These are phyloP conservation scores for Amphipoea oculea DNA, from an alignment of 2,888 invertebrate genomes.

Conservation along the genomic window DNA sequence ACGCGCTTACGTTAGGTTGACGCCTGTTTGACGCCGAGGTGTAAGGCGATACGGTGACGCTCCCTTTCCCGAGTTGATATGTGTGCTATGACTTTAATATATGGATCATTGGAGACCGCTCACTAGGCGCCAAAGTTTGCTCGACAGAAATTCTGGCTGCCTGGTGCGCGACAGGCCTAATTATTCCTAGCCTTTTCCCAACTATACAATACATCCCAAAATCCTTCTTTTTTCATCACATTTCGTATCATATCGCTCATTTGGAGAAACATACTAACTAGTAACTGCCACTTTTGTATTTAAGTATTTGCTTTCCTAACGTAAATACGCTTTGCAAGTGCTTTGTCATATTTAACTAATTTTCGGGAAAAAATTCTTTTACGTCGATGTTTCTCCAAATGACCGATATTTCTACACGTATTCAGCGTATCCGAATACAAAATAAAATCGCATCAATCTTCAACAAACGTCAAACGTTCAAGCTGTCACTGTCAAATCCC, in stretches of 20 bases:
- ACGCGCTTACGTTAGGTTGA: too few species aligned
- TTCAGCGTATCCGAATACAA: constrained; percentile 34
- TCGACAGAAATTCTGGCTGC: background rate
- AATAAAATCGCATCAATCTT: constrained; percentile 41
- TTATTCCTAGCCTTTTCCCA: background rate
- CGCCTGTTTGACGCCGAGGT: too few species aligned
- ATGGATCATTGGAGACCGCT: background rate
- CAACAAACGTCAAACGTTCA: constrained; percentile 27
- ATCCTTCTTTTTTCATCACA: background rate
- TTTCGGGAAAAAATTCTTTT: too few species aligned
- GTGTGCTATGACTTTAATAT: background rate
- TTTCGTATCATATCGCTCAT: background rate
- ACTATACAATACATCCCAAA: background rate
- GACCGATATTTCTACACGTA: background rate
- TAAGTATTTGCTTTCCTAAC: too few species aligned
- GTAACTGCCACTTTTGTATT: too few species aligned
- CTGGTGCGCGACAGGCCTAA: background rate
- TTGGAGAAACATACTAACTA: too few species aligned
- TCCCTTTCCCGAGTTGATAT: too few species aligned
- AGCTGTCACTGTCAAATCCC: constrained; percentile 54
- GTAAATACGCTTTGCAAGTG: too few species aligned
- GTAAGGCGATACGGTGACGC: too few species aligned
- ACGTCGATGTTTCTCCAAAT: too few species aligned
- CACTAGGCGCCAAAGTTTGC: background rate
- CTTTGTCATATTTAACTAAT: too few species aligned